Evolutionary conservation across 2,797 vertebrate species (phyloP).

Genomic region (Ctenopoma kingsleyae): DNA sequence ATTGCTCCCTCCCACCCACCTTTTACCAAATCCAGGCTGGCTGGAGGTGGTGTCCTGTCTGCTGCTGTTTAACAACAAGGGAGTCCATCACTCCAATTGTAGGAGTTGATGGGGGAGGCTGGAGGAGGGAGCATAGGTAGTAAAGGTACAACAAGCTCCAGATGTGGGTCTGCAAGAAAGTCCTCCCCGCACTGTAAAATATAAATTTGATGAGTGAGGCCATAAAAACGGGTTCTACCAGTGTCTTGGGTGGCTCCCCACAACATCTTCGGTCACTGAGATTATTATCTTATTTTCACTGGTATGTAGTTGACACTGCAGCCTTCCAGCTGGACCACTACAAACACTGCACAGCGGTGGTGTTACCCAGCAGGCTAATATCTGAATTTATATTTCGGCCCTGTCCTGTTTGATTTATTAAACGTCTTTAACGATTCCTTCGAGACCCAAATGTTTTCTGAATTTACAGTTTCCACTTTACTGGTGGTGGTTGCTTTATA

Average conservation of each 20-base stretch:
- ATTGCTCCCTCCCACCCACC: background rate
- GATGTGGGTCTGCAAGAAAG: constrained; percentile 58
- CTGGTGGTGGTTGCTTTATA: constrained; percentile 5
- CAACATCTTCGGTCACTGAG: constrained; percentile 30
- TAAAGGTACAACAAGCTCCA: constrained; percentile 59
- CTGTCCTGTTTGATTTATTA: constrained; percentile 42
- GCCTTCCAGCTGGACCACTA: constrained; percentile 18
- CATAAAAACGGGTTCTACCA: constrained; percentile 40
- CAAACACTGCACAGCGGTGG: constrained; percentile 15
- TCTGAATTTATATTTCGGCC: constrained; percentile 11
- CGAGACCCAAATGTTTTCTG: background rate
- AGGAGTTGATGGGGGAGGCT: background rate
- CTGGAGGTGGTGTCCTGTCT: constrained; percentile 35
- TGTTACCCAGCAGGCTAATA: constrained; percentile 32
- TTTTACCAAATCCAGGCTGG: background rate
- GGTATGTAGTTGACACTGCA: constrained; percentile 27
- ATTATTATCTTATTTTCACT: constrained; percentile 45
- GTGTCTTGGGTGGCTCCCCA: constrained; percentile 32
- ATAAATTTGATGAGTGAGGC: constrained; percentile 48
- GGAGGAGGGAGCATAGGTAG: constrained; percentile 1
- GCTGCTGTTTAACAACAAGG: constrained; percentile 47
- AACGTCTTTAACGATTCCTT: constrained; percentile 20
- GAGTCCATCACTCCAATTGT: constrained; percentile 23
- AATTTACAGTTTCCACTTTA: background rate
- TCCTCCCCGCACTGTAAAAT: constrained; percentile 34